Percentiles rank a stretch among this genome's conserved stretches.
These are phyloP conservation scores for Fringilla coelebs DNA, from an alignment of 2,797 vertebrate species.

Conservation along the genomic window DNA sequence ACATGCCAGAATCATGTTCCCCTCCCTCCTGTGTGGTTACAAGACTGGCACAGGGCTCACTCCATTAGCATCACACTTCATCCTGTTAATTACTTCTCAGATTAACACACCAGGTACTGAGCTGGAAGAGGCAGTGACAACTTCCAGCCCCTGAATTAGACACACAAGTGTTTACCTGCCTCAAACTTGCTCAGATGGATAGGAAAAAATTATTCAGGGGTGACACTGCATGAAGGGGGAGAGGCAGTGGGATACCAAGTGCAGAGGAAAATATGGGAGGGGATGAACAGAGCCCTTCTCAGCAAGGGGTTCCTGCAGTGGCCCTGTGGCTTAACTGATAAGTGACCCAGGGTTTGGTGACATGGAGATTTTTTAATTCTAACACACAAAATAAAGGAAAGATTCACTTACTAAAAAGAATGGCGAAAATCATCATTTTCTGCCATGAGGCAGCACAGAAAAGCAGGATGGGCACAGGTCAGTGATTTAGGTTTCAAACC, in stretches of 20 bases:
- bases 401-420: neutral
- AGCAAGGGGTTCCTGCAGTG: neutral
- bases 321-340: too few species aligned
- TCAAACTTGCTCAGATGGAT: neutral
- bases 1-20: neutral
- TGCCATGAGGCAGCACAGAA: accelerated
- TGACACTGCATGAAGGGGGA: too few species aligned
- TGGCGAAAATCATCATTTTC: neutral
- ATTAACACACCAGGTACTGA: neutral
- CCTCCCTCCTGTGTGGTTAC: neutral
- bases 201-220: neutral
- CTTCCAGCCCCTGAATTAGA: neutral
- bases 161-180: neutral
- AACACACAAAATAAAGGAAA: neutral
- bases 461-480: neutral
- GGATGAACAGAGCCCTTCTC: neutral
- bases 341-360: neutral
- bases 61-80: neutral
- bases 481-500: neutral
- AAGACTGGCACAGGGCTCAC: neutral
- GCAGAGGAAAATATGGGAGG: neutral
- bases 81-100: neutral
- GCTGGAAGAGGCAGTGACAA: neutral
- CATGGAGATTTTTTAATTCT: neutral
- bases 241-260: neutral